Base-by-base conservation (phyloP, 2,888 invertebrate species). In the Phymatocera aterrima region DNA sequence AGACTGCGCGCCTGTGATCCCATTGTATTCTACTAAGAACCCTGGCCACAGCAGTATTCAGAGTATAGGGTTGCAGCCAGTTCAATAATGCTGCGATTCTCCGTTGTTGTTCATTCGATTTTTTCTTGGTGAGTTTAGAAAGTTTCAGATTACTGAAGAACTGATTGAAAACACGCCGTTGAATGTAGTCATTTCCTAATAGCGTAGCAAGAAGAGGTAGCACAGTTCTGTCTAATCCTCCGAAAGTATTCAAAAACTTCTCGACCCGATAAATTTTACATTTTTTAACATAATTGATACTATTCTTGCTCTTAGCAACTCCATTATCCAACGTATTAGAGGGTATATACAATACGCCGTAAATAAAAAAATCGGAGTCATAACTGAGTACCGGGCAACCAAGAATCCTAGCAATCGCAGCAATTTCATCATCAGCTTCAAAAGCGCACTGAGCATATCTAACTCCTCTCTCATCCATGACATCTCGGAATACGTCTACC, bases 291-390 rank as follows among this genome's bases (percentile, higher is more conserved):
- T 90, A 91, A 51, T 88, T 87, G 34, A 81, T 72, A 51, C 83
- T 83, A 70, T 79, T 80, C 34, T 82, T 37, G 82, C 83, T 79
- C 79, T 83, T 87, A 18, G 79, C 61, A 12, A 86, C 64, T 60
- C 92, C 92, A 5, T 92, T 89, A 3, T 94, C 93, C 12, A 96
- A 87, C 31, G 94, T 94, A 40, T 93, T 92, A 82, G 96, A 94
- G 0, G 97, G 96, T 82, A 99, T 95, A 84, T 97, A 97, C 1
- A 93, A 91, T 0, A 97, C 94, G 91, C 96, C 95, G 90, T 95
- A 97, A 82, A 99, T 95, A 86, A 95, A 98, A 91, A 98, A 99
- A 91, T 99, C 99, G 0, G 98, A 98, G 91, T 99, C 99, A 84
- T 95, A 96, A 86, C 97, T 98, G 3, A 99, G 89, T 1, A 99